These are phyloP conservation scores for Bruchidius siliquastri DNA, from an alignment of 2,888 invertebrate genomes.

Conservation along the genomic window DNA sequence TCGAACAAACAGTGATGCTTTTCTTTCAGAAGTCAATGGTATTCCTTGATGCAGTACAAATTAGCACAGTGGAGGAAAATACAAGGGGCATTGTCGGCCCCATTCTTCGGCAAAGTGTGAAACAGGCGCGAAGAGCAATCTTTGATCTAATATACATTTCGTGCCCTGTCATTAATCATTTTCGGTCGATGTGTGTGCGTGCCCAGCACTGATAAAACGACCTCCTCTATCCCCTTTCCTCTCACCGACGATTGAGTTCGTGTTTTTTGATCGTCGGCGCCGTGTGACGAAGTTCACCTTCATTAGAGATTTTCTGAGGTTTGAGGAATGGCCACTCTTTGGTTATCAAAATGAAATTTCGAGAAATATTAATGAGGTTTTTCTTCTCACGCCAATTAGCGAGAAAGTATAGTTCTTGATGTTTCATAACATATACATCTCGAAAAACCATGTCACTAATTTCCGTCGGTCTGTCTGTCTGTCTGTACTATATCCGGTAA, in stretches of 20 bases:
- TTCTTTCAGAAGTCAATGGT: background rate
- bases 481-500: too few relatives aligned
- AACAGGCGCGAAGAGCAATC: slow-evolving; percentile 33
- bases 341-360: too few relatives aligned
- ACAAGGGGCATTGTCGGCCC: background rate
- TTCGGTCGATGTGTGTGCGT: slow-evolving; percentile 10
- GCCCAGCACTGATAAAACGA: background rate
- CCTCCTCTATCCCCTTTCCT: background rate
- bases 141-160: slow-evolving; percentile 36
- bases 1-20: too few relatives aligned
- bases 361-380: too few relatives aligned
- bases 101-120: slow-evolving; percentile 22
- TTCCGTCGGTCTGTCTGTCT: too few relatives aligned
- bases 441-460: too few relatives aligned
- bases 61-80: background rate
- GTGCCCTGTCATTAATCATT: slow-evolving; percentile 42
- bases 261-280: too few relatives aligned
- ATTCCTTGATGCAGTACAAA: background rate
- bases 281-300: background rate
- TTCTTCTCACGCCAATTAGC: too few relatives aligned
- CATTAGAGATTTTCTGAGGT: too few relatives aligned
- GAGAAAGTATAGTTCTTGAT: too few relatives aligned
- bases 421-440: too few relatives aligned
- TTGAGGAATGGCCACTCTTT: too few relatives aligned
- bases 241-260: background rate